Percentiles rank a stretch among this genome's conserved stretches.
Evolutionary conservation across 2,797 vertebrate species (phyloP).

Genomic region (Enteromius fasciolatus): DNA sequence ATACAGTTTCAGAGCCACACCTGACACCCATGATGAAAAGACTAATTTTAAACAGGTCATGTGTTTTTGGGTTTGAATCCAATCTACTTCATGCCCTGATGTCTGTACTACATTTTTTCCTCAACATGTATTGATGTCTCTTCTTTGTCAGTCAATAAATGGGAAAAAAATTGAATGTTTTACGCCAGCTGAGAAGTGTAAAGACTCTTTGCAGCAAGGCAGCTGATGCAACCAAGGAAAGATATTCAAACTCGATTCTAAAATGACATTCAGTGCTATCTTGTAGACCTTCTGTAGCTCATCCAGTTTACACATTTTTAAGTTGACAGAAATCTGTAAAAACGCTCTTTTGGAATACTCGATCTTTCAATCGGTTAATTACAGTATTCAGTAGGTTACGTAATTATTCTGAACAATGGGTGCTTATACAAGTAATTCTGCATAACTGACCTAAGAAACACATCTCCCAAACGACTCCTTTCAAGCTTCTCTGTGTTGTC

Average conservation of each 20-base stretch:
- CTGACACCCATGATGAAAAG: background rate
- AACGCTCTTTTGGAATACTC: background rate
- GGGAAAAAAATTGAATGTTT: background rate
- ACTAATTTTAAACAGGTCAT: constrained; percentile 9
- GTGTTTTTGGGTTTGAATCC: background rate
- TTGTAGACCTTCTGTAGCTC: background rate
- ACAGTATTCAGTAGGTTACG: background rate
- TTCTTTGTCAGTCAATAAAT: background rate
- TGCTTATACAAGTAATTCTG: background rate
- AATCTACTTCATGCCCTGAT: background rate
- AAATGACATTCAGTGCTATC: background rate
- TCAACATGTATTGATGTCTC: background rate
- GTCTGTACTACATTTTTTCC: background rate
- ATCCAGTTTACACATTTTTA: background rate
- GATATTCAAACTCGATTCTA: background rate
- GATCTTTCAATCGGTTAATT: background rate
- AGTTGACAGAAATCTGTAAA: background rate
- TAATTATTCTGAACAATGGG: background rate
- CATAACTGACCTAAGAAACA: background rate
- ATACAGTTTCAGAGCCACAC: background rate
- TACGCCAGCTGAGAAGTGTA: background rate
- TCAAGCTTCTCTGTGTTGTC: background rate
- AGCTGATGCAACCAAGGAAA: background rate
- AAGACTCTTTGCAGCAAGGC: background rate
- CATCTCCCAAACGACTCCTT: background rate